These are phyloP conservation scores for Gadopsis bispinosus DNA, from an alignment of 2,797 vertebrate species.

Conservation along the genomic window DNA sequence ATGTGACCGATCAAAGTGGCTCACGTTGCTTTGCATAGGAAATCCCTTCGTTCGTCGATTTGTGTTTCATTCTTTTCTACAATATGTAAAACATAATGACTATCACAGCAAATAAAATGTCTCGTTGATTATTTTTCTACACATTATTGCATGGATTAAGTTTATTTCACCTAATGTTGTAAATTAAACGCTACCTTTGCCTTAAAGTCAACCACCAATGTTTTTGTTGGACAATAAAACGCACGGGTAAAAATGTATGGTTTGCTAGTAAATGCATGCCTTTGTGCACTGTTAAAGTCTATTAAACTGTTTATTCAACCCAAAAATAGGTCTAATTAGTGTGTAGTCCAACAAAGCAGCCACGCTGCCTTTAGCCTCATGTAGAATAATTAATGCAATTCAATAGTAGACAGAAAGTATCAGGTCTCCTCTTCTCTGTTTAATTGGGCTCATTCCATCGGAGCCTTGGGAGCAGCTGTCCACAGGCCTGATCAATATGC, in stretches of 20 bases:
- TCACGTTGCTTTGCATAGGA: slow-evolving; percentile 35
- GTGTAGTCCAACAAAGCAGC: slow-evolving; percentile 27
- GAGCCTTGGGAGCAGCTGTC: slow-evolving; percentile 47
- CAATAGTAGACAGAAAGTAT: slow-evolving; percentile 29
- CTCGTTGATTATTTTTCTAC: slow-evolving; percentile 77
- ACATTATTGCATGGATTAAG: slow-evolving; percentile 65
- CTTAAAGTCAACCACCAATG: slow-evolving; percentile 66
- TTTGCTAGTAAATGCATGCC: slow-evolving; percentile 13
- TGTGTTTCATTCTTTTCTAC: slow-evolving; percentile 65
- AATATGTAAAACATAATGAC: slow-evolving; percentile 70
- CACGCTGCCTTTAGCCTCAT: not conserved
- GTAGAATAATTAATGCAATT: slow-evolving; percentile 38
- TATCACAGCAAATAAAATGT: slow-evolving; percentile 72
- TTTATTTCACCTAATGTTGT: slow-evolving; percentile 59
- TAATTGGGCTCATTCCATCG: slow-evolving; percentile 68
- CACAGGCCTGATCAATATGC: slow-evolving; percentile 59
- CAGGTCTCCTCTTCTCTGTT: slow-evolving; percentile 20
- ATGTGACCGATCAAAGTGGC: slow-evolving; percentile 29
- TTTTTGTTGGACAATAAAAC: slow-evolving; percentile 80
- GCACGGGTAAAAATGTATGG: slow-evolving; percentile 65
- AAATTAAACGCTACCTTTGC: slow-evolving; percentile 68
- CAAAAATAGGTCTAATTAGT: slow-evolving; percentile 27
- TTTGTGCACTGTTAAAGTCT: slow-evolving; percentile 16
- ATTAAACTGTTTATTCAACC: slow-evolving; percentile 43
- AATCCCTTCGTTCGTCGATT: slow-evolving; percentile 32